Conservation (phyloP, 2,113 vertebrate species). For the Myrmecobius fasciatus region DNA sequence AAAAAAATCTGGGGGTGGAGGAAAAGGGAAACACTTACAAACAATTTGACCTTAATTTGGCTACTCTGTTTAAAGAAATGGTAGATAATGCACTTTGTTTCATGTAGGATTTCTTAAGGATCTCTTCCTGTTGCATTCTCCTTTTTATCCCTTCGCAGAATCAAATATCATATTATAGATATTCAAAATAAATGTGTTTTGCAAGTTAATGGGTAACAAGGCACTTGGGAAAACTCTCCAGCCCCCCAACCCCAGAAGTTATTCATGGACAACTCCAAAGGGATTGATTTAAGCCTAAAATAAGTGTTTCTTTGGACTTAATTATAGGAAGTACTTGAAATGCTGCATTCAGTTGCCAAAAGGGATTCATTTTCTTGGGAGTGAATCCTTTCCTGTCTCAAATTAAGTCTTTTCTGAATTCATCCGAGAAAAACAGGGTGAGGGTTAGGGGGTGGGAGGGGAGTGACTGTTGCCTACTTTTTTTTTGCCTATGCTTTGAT, state of each 20-base stretch:
- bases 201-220: conserved; percentile 68
- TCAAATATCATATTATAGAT: conserved; percentile 74
- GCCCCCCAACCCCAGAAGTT: conserved; percentile 65
- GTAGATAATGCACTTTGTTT: conserved; percentile 62
- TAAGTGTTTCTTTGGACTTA: conserved; percentile 77
- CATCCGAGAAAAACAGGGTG: conserved; percentile 61
- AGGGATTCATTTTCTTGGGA: conserved; percentile 74
- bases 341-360: conserved; percentile 73
- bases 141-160: conserved; percentile 28
- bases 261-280: conserved; percentile 77
- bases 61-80: not conserved
- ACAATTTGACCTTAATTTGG: conserved; percentile 55
- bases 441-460: accelerated
- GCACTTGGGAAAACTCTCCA: conserved; percentile 68
- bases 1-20: not conserved
- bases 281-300: conserved; percentile 83
- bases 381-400: conserved; percentile 79
- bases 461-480: not conserved
- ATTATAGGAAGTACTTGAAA: conserved; percentile 77
- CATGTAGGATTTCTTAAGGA: conserved; percentile 69
- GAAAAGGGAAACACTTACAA: not conserved
- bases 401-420: conserved; percentile 74
- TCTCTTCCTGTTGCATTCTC: conserved; percentile 59
- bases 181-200: conserved; percentile 77
- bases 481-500: not conserved